Evolutionary conservation across 2,888 invertebrate species (phyloP).

Genomic region (Barypeithes pellucidus): DNA sequence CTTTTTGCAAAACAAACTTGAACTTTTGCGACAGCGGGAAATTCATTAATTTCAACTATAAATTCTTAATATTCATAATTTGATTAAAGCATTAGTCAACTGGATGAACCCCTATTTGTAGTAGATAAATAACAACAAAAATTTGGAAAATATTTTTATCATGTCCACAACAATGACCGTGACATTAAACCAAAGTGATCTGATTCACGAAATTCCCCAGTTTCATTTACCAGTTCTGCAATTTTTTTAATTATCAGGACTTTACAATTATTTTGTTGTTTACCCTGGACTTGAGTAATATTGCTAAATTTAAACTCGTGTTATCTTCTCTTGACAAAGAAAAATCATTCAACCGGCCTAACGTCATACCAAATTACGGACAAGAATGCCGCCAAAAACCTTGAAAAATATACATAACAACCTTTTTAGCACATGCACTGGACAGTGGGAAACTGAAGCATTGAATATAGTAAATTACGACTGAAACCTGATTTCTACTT

Average conservation of each 20-base stretch:
- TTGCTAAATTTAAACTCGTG: conserved; percentile 11
- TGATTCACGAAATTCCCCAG: conserved; percentile 6
- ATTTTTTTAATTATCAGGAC: conserved; percentile 13
- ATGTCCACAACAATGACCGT: background rate
- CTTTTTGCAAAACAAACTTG: too few species aligned
- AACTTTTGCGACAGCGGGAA: too few species aligned
- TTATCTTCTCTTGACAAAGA: conserved; percentile 16
- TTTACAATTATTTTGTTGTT: conserved; percentile 10
- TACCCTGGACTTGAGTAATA: conserved; percentile 7
- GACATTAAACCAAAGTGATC: conserved; percentile 8
- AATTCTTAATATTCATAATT: too few species aligned
- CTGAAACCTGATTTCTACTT: too few species aligned
- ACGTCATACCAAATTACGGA: conserved; percentile 5
- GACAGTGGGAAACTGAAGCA: background rate
- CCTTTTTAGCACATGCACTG: conserved; percentile 1
- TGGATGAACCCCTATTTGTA: background rate
- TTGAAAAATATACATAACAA: conserved; percentile 11
- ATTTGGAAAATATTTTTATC: background rate
- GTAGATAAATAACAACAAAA: background rate
- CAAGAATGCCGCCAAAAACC: conserved; percentile 10
- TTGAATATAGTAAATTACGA: too few species aligned
- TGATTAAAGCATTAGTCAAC: background rate
- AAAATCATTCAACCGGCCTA: conserved; percentile 17
- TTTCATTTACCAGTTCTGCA: background rate
- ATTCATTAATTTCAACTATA: too few species aligned